Evolutionary conservation across 2,113 vertebrate genomes (phyloP).

Genomic region (Octodon degus): DNA sequence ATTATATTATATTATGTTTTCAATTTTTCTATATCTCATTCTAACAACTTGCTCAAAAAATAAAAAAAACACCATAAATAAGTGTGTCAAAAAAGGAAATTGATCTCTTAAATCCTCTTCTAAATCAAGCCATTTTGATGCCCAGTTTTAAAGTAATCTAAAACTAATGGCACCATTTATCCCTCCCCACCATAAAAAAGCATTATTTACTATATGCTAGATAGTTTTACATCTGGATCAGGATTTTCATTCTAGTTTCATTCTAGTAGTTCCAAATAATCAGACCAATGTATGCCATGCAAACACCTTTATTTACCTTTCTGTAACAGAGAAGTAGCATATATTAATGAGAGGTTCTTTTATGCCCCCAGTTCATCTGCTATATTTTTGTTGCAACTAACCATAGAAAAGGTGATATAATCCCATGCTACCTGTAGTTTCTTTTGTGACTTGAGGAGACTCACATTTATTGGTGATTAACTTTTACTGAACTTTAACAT

Average conservation of each 20-base stretch:
- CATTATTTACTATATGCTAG: not conserved
- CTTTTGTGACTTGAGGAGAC: not conserved
- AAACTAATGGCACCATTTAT: not conserved
- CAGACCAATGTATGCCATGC: not conserved
- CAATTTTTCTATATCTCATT: not conserved
- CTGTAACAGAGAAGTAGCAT: not conserved
- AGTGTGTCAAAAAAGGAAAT: not conserved
- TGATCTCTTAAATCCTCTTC: not conserved
- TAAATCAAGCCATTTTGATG: not conserved
- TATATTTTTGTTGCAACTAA: not conserved
- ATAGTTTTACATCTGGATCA: not conserved
- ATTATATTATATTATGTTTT: too few relatives aligned
- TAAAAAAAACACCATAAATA: not conserved
- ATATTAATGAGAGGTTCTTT: not conserved
- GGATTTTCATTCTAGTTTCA: not conserved
- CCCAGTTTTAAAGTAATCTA: constrained; percentile 41
- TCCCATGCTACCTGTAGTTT: not conserved
- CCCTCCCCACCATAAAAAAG: not conserved
- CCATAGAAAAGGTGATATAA: not conserved
- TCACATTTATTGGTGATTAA: constrained; percentile 17
- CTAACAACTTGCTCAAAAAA: not conserved
- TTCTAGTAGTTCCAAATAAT: not conserved
- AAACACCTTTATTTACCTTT: not conserved
- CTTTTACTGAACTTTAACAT: not conserved
- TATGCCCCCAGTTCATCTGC: not conserved